Evolutionary conservation across 23 tunicate genomes (phyloP).

Genomic region (Pegea sp.): DNA sequence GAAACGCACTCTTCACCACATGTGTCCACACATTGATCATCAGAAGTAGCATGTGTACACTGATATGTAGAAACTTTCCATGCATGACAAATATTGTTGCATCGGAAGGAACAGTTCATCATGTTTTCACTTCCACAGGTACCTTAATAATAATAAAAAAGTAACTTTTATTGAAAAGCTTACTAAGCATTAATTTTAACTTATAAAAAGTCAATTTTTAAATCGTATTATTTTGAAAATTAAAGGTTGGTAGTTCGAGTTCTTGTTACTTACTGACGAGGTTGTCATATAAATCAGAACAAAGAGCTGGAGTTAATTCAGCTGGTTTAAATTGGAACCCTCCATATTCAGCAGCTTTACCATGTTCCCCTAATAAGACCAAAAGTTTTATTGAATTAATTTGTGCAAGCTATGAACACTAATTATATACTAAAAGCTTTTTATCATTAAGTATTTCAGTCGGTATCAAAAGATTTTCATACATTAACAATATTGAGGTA

Average conservation of each 20-base stretch:
- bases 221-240: neutral
- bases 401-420: too few relatives aligned
- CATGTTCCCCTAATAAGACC: constrained; percentile 11
- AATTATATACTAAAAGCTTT: too few relatives aligned
- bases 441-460: too few relatives aligned
- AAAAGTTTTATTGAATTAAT: too few relatives aligned
- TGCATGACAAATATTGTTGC: constrained; percentile 83
- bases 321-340: constrained; percentile 73
- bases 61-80: constrained; percentile 70
- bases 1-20: constrained; percentile 84
- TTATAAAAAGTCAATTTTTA: neutral
- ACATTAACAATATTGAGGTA: too few relatives aligned
- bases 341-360: constrained; percentile 58
- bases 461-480: too few relatives aligned
- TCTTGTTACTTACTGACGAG: constrained; percentile 57
- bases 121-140: constrained; percentile 81
- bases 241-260: neutral
- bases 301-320: constrained; percentile 69
- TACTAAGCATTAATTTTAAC: neutral
- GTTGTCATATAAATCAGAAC: constrained; percentile 57
- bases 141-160: constrained; percentile 8
- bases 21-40: constrained; percentile 71
- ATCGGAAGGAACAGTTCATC: constrained; percentile 58
- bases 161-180: neutral
- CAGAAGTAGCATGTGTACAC: constrained; percentile 38